Evolutionary conservation across 2,888 invertebrate species (phyloP).

Genomic region (Ochropacha duplaris): DNA sequence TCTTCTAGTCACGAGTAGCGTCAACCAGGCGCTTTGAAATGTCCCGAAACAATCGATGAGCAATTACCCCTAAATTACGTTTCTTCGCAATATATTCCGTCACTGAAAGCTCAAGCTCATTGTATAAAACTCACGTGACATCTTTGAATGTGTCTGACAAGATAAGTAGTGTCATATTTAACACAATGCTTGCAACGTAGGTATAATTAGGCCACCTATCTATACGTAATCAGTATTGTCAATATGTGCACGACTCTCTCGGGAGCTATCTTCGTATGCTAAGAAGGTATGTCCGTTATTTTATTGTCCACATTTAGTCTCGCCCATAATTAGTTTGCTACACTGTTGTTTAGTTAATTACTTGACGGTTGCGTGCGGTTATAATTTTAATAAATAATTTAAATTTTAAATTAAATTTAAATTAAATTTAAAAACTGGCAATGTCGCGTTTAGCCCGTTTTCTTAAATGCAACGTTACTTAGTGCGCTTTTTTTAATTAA

Average conservation of each 20-base stretch:
- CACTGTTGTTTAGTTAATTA: slow-evolving; percentile 10
- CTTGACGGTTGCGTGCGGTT: slow-evolving; percentile 3
- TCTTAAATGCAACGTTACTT: neutral
- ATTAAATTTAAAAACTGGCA: neutral
- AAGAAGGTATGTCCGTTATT: slow-evolving; percentile 3
- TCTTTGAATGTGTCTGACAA: neutral
- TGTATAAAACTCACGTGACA: neutral
- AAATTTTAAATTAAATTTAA: neutral
- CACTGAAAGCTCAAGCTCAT: too few species aligned
- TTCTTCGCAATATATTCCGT: too few species aligned
- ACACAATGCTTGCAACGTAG: slow-evolving; percentile 5
- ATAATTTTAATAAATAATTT: neutral
- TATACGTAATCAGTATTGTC: slow-evolving; percentile 19
- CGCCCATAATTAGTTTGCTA: slow-evolving; percentile 11
- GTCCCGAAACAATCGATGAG: too few species aligned
- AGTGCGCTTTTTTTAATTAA: neutral
- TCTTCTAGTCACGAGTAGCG: too few species aligned
- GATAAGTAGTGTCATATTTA: neutral
- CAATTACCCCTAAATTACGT: too few species aligned
- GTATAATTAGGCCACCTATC: slow-evolving; percentile 13
- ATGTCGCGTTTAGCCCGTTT: neutral
- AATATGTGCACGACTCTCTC: slow-evolving; percentile 22
- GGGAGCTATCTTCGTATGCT: slow-evolving; percentile 4
- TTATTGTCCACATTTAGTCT: slow-evolving; percentile 2
- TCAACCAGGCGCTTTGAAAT: too few species aligned